These are phyloP conservation scores for Drosophila mercatorum DNA, from an alignment of 2,888 invertebrate species.

Conservation along the genomic window DNA sequence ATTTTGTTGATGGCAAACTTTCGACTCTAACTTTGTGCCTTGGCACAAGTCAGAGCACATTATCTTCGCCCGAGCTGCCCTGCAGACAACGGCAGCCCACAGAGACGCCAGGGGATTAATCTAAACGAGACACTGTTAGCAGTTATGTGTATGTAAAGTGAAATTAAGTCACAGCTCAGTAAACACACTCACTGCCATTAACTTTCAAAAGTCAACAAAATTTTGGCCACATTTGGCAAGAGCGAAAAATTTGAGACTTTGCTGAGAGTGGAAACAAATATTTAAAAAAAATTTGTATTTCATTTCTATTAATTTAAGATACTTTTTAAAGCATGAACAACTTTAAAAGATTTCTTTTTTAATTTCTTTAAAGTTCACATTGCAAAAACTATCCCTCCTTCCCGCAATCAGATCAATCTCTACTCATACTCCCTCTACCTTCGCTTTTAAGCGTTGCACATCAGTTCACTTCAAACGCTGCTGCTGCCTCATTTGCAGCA, in stretches of 20 bases:
- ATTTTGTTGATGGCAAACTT: constrained; percentile 52
- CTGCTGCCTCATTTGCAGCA: constrained; percentile 62
- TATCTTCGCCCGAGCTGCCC: constrained; percentile 63
- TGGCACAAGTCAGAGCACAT: constrained; percentile 68
- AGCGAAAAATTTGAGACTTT: background rate
- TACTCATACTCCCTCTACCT: too few relatives aligned
- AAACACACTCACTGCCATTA: constrained; percentile 36
- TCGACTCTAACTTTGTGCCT: constrained; percentile 36
- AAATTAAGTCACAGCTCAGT: constrained; percentile 75
- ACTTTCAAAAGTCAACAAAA: constrained; percentile 43
- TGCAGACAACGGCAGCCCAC: constrained; percentile 52
- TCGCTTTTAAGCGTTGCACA: constrained; percentile 20
- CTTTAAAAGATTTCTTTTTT: too few relatives aligned
- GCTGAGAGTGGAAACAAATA: background rate
- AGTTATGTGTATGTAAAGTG: constrained; percentile 54
- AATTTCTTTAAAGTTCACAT: too few relatives aligned
- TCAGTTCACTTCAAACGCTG: constrained; percentile 67
- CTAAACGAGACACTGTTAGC: constrained; percentile 14
- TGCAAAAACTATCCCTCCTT: background rate
- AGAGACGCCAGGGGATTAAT: constrained; percentile 58
- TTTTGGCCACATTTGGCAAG: background rate
- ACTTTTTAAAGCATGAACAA: too few relatives aligned
- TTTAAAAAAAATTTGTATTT: too few relatives aligned
- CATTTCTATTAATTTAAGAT: too few relatives aligned
- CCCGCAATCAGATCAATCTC: background rate